Conservation (phyloP, 1,140 invertebrate genomes). For the Plodia interpunctella region DNA sequence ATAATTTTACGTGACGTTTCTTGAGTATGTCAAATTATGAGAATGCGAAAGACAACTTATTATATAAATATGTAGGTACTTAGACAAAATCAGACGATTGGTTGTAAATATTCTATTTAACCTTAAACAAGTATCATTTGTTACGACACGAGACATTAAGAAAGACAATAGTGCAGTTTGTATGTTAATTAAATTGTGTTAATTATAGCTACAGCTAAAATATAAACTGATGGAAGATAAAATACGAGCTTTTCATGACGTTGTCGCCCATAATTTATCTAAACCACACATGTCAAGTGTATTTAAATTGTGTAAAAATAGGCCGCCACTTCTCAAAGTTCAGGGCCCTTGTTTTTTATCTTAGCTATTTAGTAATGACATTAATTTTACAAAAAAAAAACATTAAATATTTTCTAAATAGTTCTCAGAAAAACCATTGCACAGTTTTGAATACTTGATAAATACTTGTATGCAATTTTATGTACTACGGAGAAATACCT, state of each 20-base stretch:
- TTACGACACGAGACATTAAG: background rate
- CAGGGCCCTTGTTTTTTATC: no score
- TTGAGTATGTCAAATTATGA: no score
- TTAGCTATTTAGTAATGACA: no score
- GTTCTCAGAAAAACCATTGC: background rate
- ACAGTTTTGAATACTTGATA: no score
- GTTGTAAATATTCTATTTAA: background rate
- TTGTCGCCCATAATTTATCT: background rate
- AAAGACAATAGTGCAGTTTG: constrained; percentile 32
- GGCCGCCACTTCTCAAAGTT: background rate
- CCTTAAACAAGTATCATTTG: background rate
- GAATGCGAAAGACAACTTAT: no score
- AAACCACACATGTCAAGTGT: background rate
- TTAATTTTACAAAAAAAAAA: no score
- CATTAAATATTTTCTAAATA: background rate
- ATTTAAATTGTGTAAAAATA: constrained; percentile 25
- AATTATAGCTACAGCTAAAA: background rate
- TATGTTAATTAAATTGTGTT: constrained; percentile 35
- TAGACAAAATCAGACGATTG: background rate
- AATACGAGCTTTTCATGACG: background rate
- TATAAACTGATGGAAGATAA: background rate
- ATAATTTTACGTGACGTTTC: no score
- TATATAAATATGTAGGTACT: no score
- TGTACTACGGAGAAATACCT: no score
- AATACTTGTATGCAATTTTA: no score